Conservation (phyloP, 2,888 invertebrate genomes). For the Patella depressa region DNA sequence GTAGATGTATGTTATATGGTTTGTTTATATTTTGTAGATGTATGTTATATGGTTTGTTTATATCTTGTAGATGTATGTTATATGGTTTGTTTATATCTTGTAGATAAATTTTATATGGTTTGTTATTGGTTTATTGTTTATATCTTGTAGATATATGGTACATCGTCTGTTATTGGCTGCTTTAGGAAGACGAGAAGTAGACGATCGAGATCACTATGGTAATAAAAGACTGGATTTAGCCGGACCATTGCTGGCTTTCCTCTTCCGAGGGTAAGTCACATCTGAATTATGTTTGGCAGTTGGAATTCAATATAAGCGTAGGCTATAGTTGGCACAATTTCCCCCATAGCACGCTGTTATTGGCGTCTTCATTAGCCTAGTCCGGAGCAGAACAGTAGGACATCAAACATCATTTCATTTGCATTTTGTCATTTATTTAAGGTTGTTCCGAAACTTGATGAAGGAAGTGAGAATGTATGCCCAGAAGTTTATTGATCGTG, state of each 20-base stretch:
- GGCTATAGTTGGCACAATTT: too few relatives aligned
- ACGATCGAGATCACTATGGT: slow-evolving; percentile 99
- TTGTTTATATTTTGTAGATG: too few relatives aligned
- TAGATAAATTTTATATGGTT: too few relatives aligned
- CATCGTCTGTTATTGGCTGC: slow-evolving; percentile 94
- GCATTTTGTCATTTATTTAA: slow-evolving; percentile 58
- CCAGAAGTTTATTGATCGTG: slow-evolving; percentile 97
- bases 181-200: slow-evolving; percentile 90
- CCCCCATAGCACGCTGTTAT: too few relatives aligned
- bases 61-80: too few relatives aligned
- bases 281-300: neutral
- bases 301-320: too few relatives aligned
- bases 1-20: too few relatives aligned
- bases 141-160: slow-evolving; percentile 88
- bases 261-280: slow-evolving; percentile 85
- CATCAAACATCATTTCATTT: neutral
- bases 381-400: too few relatives aligned
- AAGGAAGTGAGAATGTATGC: slow-evolving; percentile 99
- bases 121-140: neutral
- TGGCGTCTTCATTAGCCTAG: too few relatives aligned
- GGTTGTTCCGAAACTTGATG: slow-evolving; percentile 92
- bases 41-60: too few relatives aligned
- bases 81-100: too few relatives aligned
- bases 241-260: slow-evolving; percentile 94
- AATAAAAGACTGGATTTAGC: slow-evolving; percentile 98